These are phyloP conservation scores for Dicrostonyx torquatus DNA, from an alignment of 2,797 vertebrate genomes.

Conservation along the genomic window DNA sequence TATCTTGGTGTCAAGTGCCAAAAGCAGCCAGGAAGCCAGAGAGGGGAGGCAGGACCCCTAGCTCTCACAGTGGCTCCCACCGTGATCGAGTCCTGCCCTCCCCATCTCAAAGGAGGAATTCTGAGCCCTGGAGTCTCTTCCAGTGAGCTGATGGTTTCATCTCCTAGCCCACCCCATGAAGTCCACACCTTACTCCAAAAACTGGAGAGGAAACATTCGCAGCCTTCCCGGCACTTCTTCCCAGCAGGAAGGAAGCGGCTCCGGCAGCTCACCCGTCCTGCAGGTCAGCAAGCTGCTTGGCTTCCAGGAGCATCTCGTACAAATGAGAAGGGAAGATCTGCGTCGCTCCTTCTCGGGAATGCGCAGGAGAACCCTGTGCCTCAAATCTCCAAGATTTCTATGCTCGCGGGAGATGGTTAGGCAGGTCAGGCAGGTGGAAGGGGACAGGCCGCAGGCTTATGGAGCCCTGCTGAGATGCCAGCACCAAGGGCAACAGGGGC, in stretches of 20 bases:
- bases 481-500: not conserved
- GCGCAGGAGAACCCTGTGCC: not conserved
- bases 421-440: accelerated
- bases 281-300: not conserved
- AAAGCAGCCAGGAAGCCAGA: not conserved
- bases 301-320: too few relatives aligned
- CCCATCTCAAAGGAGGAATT: not conserved
- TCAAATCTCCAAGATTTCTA: not conserved
- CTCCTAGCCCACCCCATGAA: not conserved
- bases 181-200: not conserved
- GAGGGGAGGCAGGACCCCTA: too few relatives aligned
- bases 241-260: not conserved
- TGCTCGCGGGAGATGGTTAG: not conserved
- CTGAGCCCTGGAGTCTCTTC: not conserved
- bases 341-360: not conserved
- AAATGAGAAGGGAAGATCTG: not conserved
- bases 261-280: not conserved
- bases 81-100: not conserved
- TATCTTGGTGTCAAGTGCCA: not conserved
- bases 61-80: accelerated
- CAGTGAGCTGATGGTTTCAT: not conserved
- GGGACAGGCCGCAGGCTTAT: not conserved
- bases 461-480: not conserved
- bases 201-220: not conserved
- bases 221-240: not conserved